Percentiles rank a stretch among this genome's conserved stretches.
phyloP scores from a whole-genome alignment of 2,797 vertebrate species.

The Peromyscus eremicus region DNA sequence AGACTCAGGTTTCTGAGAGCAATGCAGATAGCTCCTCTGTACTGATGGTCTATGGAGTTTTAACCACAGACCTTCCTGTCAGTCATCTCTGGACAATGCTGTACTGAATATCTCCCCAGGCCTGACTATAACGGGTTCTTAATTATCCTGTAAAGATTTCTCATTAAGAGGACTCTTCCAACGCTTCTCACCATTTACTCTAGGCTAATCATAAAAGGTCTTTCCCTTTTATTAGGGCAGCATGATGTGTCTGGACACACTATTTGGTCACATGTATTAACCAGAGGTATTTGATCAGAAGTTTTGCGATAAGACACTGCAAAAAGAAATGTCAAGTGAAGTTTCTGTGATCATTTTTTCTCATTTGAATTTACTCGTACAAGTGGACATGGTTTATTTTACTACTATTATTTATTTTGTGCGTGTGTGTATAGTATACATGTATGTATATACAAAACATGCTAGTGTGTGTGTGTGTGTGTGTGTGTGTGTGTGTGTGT shows the following conservation, averaged over 20 bases:
- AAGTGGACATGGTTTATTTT: background rate
- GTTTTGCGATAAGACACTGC: background rate
- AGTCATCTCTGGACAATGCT: background rate
- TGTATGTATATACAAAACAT: background rate
- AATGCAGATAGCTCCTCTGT: background rate
- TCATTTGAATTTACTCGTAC: background rate
- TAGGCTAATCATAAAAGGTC: slow-evolving; percentile 40
- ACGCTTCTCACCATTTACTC: slow-evolving; percentile 24
- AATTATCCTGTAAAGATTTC: background rate
- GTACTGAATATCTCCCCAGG: background rate
- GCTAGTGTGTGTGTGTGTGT: background rate
- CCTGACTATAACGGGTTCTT: background rate
- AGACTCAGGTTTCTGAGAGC: background rate
- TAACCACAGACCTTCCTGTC: slow-evolving; percentile 21
- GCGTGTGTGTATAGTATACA: background rate
- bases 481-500: no score
- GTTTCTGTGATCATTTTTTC: background rate
- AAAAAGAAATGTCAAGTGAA: slow-evolving; percentile 22
- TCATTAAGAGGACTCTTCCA: background rate
- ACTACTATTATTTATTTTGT: background rate
- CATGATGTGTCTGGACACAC: background rate
- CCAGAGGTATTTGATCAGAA: background rate
- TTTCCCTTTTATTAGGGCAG: background rate
- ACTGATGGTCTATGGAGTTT: background rate
- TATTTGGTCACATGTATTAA: background rate